Percentiles rank a stretch among this genome's conserved stretches.
Conservation (phyloP, 2,888 invertebrate genomes). For the Lasius platythorax region DNA sequence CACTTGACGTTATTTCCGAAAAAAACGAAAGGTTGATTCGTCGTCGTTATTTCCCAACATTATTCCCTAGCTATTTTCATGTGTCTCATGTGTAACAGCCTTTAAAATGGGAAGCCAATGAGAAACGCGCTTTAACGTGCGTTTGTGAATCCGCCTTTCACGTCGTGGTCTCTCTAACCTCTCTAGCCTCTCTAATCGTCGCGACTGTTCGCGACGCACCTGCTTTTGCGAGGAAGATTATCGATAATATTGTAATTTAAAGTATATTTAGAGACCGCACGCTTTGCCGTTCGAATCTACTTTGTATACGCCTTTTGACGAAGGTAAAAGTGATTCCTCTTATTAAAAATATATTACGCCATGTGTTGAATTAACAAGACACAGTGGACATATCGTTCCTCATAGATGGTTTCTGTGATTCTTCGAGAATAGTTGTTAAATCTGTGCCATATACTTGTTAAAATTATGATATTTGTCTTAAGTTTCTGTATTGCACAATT, state of each 20-base stretch:
- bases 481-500: not conserved
- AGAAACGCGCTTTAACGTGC: not conserved
- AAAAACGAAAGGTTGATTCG: no score
- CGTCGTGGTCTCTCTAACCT: not conserved
- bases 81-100: no score
- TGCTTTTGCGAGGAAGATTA: not conserved
- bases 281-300: not conserved
- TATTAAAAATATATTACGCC: not conserved
- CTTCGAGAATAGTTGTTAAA: not conserved
- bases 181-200: not conserved
- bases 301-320: not conserved
- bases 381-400: not conserved
- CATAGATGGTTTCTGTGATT: not conserved
- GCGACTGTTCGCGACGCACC: not conserved
- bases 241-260: constrained; percentile 20
- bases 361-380: not conserved
- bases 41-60: no score
- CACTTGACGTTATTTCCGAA: no score
- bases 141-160: not conserved
- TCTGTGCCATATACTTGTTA: not conserved
- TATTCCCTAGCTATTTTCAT: no score
- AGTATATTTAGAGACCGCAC: not conserved
- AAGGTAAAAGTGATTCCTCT: not conserved
- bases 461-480: not conserved
- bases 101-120: no score